Conservation (phyloP, 1,140 invertebrate genomes). For the Eumaeus atala region DNA sequence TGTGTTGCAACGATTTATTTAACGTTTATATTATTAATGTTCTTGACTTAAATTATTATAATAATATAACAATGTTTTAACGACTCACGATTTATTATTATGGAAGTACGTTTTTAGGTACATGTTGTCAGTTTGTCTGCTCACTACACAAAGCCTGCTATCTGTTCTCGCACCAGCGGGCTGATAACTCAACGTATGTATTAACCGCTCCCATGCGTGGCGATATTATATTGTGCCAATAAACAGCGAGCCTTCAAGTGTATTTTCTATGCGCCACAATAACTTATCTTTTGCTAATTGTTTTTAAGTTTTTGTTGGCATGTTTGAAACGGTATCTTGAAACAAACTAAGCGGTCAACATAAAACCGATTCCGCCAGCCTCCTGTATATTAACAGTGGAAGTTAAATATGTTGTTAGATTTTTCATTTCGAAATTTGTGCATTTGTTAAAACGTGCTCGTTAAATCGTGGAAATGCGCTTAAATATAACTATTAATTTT, state of each 20-base stretch:
- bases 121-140: conserved; percentile 39
- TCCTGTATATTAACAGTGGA: too few relatives aligned
- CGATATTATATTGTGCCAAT: conserved; percentile 49
- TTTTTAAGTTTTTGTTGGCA: conserved; percentile 1
- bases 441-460: too few relatives aligned
- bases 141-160: conserved; percentile 41
- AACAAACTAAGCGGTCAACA: background rate
- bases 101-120: conserved; percentile 48
- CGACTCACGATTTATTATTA: conserved; percentile 64
- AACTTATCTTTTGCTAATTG: conserved; percentile 16
- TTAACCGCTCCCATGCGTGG: conserved; percentile 60
- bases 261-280: conserved; percentile 2
- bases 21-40: too few relatives aligned
- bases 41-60: background rate
- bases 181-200: conserved; percentile 68
- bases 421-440: too few relatives aligned
- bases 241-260: conserved; percentile 36
- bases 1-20: too few relatives aligned
- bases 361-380: too few relatives aligned
- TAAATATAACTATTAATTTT: too few relatives aligned
- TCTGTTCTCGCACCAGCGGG: conserved; percentile 60
- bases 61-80: conserved; percentile 17
- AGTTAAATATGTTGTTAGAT: too few relatives aligned
- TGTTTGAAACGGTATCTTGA: conserved; percentile 8
- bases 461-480: too few relatives aligned